Percentiles rank a stretch among this genome's conserved stretches.
phyloP scores from a whole-genome alignment of 2,888 invertebrate genomes.

The Hydriomena furcata region DNA sequence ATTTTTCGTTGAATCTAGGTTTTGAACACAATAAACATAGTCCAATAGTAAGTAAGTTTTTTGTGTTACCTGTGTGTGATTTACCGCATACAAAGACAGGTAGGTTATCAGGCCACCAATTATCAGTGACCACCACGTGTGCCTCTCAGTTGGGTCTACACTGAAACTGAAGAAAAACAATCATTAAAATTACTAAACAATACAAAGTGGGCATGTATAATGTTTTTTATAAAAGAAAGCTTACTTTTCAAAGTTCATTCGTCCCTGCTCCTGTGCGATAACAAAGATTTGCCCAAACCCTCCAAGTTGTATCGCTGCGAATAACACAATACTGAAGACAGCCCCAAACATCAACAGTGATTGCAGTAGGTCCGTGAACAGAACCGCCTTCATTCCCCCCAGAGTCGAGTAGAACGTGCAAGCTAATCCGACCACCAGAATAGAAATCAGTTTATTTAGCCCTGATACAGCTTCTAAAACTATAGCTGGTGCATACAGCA shows the following conservation, averaged over 20 bases:
- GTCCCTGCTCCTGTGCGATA: conserved; percentile 86
- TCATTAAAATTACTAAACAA: not conserved
- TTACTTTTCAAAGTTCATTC: conserved; percentile 88
- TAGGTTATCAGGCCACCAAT: conserved; percentile 93
- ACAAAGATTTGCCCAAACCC: conserved; percentile 88
- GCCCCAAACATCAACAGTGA: conserved; percentile 93
- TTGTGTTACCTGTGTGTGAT: conserved; percentile 87
- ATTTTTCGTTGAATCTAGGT: no score
- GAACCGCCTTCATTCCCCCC: conserved; percentile 96
- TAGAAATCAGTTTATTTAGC: conserved; percentile 88
- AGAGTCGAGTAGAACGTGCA: conserved; percentile 94
- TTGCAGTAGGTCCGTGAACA: conserved; percentile 94
- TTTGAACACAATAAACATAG: not conserved
- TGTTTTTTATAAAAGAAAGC: conserved; percentile 26
- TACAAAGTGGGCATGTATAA: not conserved
- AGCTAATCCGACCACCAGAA: conserved; percentile 88
- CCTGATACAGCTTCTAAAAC: conserved; percentile 94
- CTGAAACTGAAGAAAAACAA: conserved; percentile 83
- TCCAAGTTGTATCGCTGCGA: conserved; percentile 87
- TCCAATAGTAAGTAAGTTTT: no score
- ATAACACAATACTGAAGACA: conserved; percentile 90
- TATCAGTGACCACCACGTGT: conserved; percentile 91
- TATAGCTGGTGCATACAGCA: conserved; percentile 96
- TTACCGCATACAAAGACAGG: conserved; percentile 92
- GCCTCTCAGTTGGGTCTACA: conserved; percentile 90